Conservation (phyloP, 1,140 invertebrate genomes). For the Parasteatoda tepidariorum region DNA sequence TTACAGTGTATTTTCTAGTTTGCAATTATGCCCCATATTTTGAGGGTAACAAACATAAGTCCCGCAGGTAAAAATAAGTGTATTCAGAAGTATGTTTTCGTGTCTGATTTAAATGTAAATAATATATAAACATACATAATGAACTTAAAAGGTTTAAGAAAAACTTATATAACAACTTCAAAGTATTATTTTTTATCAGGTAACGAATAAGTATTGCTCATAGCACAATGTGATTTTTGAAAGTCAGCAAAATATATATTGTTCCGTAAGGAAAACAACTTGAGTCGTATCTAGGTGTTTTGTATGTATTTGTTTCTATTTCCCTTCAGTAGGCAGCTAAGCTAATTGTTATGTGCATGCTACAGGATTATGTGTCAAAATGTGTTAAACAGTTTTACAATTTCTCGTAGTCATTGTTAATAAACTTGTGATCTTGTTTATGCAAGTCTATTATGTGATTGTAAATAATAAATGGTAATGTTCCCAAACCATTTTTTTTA, state of each 20-base stretch:
- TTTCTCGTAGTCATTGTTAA: no score
- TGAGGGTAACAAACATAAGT: not conserved
- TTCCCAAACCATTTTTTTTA: no score
- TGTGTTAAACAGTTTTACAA: no score
- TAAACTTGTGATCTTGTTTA: no score
- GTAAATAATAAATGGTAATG: no score
- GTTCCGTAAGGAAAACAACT: not conserved
- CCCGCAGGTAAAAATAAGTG: not conserved
- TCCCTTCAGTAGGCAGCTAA: not conserved
- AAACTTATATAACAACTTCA: no score
- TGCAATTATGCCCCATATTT: not conserved
- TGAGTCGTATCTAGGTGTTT: not conserved
- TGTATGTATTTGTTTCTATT: not conserved
- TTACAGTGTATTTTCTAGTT: no score
- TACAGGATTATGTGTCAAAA: no score
- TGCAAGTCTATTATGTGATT: no score
- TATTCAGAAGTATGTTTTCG: not conserved
- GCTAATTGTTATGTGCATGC: not conserved
- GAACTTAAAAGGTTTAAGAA: no score
- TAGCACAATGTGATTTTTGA: not conserved
- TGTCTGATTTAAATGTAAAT: not conserved
- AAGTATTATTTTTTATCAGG: not conserved
- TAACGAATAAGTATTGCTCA: not conserved
- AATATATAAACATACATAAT: not conserved
- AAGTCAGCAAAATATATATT: not conserved